phyloP scores from a whole-genome alignment of 2,797 vertebrate genomes.

The Anabacerthia variegaticeps region DNA sequence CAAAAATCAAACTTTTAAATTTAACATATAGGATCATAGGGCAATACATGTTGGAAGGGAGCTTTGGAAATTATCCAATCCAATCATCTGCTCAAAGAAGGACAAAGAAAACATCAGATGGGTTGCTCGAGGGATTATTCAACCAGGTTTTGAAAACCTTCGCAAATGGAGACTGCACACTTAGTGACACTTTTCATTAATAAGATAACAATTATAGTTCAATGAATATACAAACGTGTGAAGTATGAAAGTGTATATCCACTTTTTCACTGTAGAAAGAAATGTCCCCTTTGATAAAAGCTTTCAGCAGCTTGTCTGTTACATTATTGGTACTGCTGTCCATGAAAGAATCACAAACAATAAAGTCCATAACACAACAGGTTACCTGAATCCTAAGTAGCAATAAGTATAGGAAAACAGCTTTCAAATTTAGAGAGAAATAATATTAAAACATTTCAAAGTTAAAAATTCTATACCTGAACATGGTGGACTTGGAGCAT shows the following conservation, averaged over 20 bases:
- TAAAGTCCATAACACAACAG: background rate
- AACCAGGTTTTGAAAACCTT: background rate
- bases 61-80: background rate
- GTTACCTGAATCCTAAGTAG: background rate
- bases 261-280: background rate
- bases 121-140: background rate
- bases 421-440: background rate
- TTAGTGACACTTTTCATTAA: background rate
- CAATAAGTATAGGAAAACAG: background rate
- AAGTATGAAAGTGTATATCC: background rate
- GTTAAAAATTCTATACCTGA: constrained; percentile 81
- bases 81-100: background rate
- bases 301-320: background rate
- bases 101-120: background rate
- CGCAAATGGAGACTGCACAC: background rate
- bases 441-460: background rate
- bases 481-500: constrained; percentile 98
- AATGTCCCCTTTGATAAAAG: background rate
- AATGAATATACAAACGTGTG: background rate
- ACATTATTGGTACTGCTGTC: background rate
- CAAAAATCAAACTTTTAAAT: background rate
- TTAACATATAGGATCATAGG: background rate
- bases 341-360: background rate
- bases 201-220: background rate
- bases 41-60: background rate